phyloP scores from a whole-genome alignment of 2,888 invertebrate genomes.

The Atethmia centrago region DNA sequence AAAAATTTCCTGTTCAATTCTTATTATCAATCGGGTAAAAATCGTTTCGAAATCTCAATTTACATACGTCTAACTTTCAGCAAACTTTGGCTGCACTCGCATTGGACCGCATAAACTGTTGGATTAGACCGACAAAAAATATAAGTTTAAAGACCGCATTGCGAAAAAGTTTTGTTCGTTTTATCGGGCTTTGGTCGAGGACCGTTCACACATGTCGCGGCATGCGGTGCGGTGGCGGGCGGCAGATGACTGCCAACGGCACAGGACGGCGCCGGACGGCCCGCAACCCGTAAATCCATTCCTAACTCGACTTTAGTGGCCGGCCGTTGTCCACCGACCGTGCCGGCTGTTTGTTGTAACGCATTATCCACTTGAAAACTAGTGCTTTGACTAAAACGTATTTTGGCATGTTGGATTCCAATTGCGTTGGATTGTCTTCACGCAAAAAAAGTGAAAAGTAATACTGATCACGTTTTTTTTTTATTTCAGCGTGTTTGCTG shows the following conservation, averaged over 20 bases:
- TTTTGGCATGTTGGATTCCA: constrained; percentile 49
- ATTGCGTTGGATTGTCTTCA: constrained; percentile 46
- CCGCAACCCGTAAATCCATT: constrained; percentile 84
- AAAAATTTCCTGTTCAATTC: neutral
- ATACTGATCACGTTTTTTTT: constrained; percentile 8
- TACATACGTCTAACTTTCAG: constrained; percentile 59
- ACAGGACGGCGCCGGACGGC: constrained; percentile 60
- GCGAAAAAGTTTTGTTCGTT: constrained; percentile 86
- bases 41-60: constrained; percentile 58
- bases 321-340: constrained; percentile 69
- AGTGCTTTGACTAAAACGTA: constrained; percentile 57
- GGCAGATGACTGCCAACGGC: constrained; percentile 58
- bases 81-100: constrained; percentile 57
- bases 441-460: constrained; percentile 34
- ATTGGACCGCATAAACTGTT: constrained; percentile 70
- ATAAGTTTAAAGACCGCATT: constrained; percentile 86
- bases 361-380: constrained; percentile 76
- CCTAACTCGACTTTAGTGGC: constrained; percentile 84
- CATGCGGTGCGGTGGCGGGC: constrained; percentile 68
- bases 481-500: constrained; percentile 19
- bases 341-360: constrained; percentile 76
- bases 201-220: constrained; percentile 84
- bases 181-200: constrained; percentile 75
- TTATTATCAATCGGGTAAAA: constrained; percentile 11
- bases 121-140: constrained; percentile 77